Evolutionary conservation across 1,140 invertebrate species (phyloP), one percentile per base, ranked within the genome.

Genomic region (Zophobas morio): DNA sequence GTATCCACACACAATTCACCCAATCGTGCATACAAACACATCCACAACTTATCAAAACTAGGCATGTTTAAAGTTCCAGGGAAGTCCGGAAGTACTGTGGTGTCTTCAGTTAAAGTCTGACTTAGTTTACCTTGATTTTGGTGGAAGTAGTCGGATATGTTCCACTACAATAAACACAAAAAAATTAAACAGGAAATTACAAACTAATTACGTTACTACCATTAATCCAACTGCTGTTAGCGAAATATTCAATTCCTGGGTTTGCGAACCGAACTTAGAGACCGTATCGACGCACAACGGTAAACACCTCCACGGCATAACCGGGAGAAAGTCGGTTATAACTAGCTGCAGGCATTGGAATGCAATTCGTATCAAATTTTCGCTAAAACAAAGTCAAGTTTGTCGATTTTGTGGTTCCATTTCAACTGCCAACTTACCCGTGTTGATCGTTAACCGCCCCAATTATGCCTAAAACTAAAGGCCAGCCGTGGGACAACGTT

Each of bases 271-370:
- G 89, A 99, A 99, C 84, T 96, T 96, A 0, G 97, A 95, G 33
- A 97, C 96, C 1, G 98, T 97, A 82, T 98, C 96, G 5, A 99
- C 94, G 84, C 96, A 96, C 1, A 96, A 88, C 46, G 97, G 94
- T 78, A 99, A 90, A 87, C 97, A 94, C 83, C 93, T 87, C 91
- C 94, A 93, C 79, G 96, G 91, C 92, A 99, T 94, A 79, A 95
- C 90, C 80, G 94, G 94, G 77, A 97, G 88, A 86, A 97, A 98
- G 87, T 99, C 98, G 1, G 97, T 98, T n/a, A 99, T 95, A 39
- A 99, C 96, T 77, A 99, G 88, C 85, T 99, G 97, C 51, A 99
- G 89, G 88, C 97, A 98, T 86, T 99, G 97, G 87, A 99, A 99
- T 51, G 97, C 96, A 79, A 95, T 94, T 56, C 97, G 90, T 75